Conservation (phyloP, 2,888 invertebrate genomes). For the Caenorhabditis afra region DNA sequence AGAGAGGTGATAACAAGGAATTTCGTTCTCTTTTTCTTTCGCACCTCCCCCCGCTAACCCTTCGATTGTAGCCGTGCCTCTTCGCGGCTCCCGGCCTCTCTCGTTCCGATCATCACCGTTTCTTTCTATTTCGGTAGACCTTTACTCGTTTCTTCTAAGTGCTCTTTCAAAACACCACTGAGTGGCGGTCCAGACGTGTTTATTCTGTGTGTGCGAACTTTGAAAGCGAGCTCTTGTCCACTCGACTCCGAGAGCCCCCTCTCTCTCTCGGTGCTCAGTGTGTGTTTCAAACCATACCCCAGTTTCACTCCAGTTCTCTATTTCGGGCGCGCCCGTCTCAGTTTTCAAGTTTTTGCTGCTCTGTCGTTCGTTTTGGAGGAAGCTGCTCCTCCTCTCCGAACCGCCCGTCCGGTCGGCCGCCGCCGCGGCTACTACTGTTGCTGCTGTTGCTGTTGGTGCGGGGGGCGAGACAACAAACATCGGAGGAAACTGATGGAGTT, state of each 20-base stretch:
- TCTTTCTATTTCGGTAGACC: constrained; percentile 25
- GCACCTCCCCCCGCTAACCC: not conserved
- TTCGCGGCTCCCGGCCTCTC: no score
- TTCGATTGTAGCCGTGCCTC: no score
- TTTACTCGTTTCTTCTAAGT: constrained; percentile 4
- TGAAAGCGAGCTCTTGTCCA: constrained; percentile 26
- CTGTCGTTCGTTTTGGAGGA: not conserved
- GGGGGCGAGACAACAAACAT: constrained; percentile 8
- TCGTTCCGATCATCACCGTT: no score
- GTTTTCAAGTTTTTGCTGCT: constrained; percentile 37
- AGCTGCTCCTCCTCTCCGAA: constrained; percentile 39
- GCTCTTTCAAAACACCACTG: constrained; percentile 30
- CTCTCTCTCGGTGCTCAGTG: constrained; percentile 16
- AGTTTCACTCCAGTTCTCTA: constrained; percentile 15
- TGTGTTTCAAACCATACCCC: constrained; percentile 50
- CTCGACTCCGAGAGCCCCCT: not conserved
- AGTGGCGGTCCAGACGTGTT: constrained; percentile 25
- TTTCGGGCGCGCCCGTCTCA: constrained; percentile 25
- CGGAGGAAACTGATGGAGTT: constrained; percentile 31
- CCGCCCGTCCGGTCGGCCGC: not conserved
- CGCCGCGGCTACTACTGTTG: no score
- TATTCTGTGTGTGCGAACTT: constrained; percentile 39
- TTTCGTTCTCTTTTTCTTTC: constrained; percentile 4
- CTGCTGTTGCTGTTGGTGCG: no score
- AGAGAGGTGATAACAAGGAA: constrained; percentile 23